Evolutionary conservation across 2,797 vertebrate species (phyloP).

Genomic region (Chlorospingus semifuscus): DNA sequence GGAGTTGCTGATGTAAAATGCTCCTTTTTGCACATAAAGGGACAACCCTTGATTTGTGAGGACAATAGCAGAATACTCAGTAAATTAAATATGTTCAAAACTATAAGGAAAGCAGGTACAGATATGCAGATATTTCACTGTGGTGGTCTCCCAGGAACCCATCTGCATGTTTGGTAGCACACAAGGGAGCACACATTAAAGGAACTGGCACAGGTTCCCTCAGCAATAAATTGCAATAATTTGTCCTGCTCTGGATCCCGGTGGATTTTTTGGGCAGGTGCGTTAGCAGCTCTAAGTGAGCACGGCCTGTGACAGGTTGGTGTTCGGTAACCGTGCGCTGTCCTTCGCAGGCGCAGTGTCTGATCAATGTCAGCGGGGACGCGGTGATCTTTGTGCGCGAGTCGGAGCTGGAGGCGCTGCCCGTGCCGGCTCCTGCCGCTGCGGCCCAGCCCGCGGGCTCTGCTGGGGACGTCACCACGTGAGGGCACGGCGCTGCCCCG

Average conservation of each 20-base stretch:
- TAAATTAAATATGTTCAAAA: background rate
- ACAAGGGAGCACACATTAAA: background rate
- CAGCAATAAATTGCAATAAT: background rate
- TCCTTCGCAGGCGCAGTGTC: conserved; percentile 89
- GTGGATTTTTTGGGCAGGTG: no score
- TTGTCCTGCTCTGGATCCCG: background rate
- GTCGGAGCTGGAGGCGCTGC: conserved; percentile 82
- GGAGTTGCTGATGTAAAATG: background rate
- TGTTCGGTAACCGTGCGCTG: background rate
- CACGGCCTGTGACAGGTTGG: rapidly evolving
- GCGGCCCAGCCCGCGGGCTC: conserved; percentile 53
- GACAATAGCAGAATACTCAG: background rate
- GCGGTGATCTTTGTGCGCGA: conserved; percentile 92
- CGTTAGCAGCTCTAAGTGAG: background rate
- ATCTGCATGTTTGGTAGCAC: background rate
- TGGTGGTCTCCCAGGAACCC: background rate
- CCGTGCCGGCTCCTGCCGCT: conserved; percentile 52
- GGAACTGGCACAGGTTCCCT: background rate
- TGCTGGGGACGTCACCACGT: conserved; percentile 68
- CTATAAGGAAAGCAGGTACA: background rate
- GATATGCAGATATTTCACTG: background rate
- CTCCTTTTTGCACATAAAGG: background rate
- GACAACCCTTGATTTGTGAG: background rate
- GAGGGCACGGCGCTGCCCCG: background rate
- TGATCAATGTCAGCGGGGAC: conserved; percentile 97